phyloP scores from a whole-genome alignment of 1,140 invertebrate species.

The Galendromus occidentalis region DNA sequence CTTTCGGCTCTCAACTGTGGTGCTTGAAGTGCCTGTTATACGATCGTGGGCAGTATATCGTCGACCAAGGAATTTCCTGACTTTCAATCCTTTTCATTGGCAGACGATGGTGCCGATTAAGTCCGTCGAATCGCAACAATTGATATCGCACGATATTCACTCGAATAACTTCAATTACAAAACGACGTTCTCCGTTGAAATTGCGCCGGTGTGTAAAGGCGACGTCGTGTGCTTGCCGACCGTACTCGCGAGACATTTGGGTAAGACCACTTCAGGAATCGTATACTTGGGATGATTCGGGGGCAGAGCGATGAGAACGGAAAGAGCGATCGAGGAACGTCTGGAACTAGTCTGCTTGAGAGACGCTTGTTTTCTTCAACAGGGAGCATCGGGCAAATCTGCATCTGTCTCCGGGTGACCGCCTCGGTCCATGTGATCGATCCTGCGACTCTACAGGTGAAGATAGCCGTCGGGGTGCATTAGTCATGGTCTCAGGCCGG shows the following conservation, averaged over 20 bases:
- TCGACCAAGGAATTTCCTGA: background rate
- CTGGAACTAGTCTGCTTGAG: no score
- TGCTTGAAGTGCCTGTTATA: no score
- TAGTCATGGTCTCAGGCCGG: background rate
- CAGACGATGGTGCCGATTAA: constrained; percentile 26
- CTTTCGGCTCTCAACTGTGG: no score
- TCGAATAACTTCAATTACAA: constrained; percentile 97
- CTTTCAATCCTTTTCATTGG: background rate
- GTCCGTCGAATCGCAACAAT: constrained; percentile 71
- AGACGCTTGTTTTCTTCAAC: background rate
- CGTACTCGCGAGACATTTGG: constrained; percentile 57
- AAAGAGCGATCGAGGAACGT: no score
- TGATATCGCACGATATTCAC: constrained; percentile 91
- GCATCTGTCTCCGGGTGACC: constrained; percentile 69
- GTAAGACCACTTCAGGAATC: no score
- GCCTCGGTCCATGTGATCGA: constrained; percentile 81
- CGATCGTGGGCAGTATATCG: no score
- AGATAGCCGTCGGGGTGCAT: no score
- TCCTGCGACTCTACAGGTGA: constrained; percentile 67
- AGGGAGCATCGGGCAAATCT: constrained; percentile 77
- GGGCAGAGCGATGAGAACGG: no score
- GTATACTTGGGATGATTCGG: no score
- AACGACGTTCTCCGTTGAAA: constrained; percentile 56
- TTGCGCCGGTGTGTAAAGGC: constrained; percentile 87
- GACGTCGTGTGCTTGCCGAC: constrained; percentile 79